Evolutionary conservation across 2,888 invertebrate genomes (phyloP), one percentile per base, ranked within the genome.

Genomic region (Agrochola macilenta): DNA sequence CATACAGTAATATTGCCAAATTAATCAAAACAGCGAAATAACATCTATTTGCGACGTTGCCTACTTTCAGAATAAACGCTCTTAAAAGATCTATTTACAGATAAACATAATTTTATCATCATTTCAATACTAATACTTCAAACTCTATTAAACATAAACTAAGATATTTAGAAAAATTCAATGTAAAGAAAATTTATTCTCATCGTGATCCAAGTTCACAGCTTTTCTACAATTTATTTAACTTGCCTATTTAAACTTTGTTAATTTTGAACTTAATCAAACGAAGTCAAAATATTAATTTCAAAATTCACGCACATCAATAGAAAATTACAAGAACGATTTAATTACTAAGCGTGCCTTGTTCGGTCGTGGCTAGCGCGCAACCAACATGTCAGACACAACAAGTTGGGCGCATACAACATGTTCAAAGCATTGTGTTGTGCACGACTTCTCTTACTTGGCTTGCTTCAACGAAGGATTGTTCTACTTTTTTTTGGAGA

Each of bases 281-380:
- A 76, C 58, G 20, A 43, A 77, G 61, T 77, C 64, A 63, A 81
- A 81, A 64, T 74, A 61, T 82, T 71, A 64, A 85, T 85, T 61
- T 69, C 52, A 43, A 77, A 81, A 74, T 81, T 61, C 39, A 58
- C 46, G 64, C 54, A 43, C 54, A 66, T 58, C 52, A 68, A 65
- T 74, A 68, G 66, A 74, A 64, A 58, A 81, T 85, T 69, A 72
- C 71, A 71, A 71, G 69, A 72, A 74, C 65, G 35, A 72, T 74
- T 74, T 77, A 85, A 73, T 84, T 82, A 82, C 39, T 49, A 20
- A 77, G 82, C 72, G 77, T 75, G 71, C n/a, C 61, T 61, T 75
- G 78, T 78, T 85, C 52, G 63, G 61, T 66, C 69, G 74, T 82
- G 76, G 30, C 43, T 71, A 61, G 61, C 49, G 81, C 63, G 63